Percentiles rank a stretch among this genome's conserved stretches.
Conservation (phyloP, 2,113 vertebrate genomes). For the Panthera tigris region DNA sequence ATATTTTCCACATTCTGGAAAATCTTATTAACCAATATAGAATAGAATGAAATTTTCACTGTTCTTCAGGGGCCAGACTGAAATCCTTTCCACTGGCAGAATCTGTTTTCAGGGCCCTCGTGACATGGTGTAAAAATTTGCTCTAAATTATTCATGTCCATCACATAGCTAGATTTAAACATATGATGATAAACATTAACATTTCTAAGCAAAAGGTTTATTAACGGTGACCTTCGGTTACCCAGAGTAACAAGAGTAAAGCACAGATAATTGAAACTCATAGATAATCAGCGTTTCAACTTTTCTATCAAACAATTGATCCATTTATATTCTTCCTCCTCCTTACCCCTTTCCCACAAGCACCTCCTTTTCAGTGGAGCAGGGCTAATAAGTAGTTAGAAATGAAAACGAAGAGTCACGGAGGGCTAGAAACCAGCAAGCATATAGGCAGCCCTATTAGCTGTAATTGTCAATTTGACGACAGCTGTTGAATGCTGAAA, state of each 20-base stretch:
- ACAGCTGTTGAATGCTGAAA: background rate
- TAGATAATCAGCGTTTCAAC: slow-evolving; percentile 54
- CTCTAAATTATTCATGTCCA: slow-evolving; percentile 23
- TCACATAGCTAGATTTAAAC: slow-evolving; percentile 51
- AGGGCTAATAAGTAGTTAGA: background rate
- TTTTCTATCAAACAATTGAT: background rate
- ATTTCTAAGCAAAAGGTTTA: slow-evolving; percentile 57
- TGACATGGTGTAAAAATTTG: slow-evolving; percentile 51
- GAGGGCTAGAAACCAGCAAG: background rate
- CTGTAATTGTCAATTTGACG: background rate
- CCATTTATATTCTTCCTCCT: slow-evolving; percentile 12
- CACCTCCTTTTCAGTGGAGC: background rate
- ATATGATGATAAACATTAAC: slow-evolving; percentile 23
- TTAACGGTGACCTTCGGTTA: slow-evolving; percentile 49
- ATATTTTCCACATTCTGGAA: slow-evolving; percentile 41
- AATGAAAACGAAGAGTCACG: background rate
- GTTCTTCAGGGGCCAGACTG: slow-evolving; percentile 31
- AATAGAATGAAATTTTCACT: slow-evolving; percentile 49
- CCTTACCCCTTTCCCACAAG: background rate
- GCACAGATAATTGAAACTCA: slow-evolving; percentile 60
- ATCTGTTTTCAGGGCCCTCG: slow-evolving; percentile 17
- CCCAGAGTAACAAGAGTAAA: slow-evolving; percentile 52
- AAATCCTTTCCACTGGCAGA: slow-evolving; percentile 46
- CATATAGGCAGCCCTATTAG: background rate
- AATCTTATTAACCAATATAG: slow-evolving; percentile 28